Percentiles rank a stretch among this genome's conserved stretches.
Evolutionary conservation across 92 coral and sea anemone genomes (phyloP).

Genomic region (Zoanthus sociatus): DNA sequence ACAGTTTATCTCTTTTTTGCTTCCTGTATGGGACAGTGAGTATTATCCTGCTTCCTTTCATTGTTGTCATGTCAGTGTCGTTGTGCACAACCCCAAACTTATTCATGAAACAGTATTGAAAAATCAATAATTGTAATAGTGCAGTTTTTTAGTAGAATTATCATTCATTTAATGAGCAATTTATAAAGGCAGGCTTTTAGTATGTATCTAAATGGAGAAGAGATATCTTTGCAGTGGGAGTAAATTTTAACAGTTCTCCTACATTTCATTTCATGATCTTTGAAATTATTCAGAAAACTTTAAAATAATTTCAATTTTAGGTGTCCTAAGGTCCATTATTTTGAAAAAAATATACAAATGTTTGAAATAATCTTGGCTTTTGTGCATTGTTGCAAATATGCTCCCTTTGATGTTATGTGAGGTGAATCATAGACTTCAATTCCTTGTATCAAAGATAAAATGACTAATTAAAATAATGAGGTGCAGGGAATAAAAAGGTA

Average conservation of each 20-base stretch:
- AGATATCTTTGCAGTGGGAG: too few species aligned
- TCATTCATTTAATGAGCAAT: neutral
- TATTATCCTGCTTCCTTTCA: slow-evolving; percentile 68
- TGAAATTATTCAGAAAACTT: too few species aligned
- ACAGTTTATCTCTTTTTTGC: slow-evolving; percentile 42
- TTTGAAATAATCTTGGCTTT: neutral
- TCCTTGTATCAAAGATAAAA: too few species aligned
- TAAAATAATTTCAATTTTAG: neutral
- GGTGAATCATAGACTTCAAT: too few species aligned
- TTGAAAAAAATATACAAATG: neutral
- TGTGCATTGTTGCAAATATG: neutral
- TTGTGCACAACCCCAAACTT: neutral
- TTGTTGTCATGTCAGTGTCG: slow-evolving; percentile 20
- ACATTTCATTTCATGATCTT: too few species aligned
- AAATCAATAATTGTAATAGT: neutral
- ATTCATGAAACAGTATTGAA: neutral
- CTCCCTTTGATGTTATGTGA: neutral
- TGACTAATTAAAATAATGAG: too few species aligned
- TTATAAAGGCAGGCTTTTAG: too few species aligned
- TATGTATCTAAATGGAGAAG: too few species aligned
- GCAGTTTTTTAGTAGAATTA: neutral
- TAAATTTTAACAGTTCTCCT: too few species aligned
- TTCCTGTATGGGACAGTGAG: slow-evolving; percentile 86
- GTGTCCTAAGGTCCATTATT: neutral
- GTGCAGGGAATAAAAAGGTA: too few species aligned